A percentile compares a stretch with the other conserved stretches of the same genome.
These are phyloP conservation scores for Nesogale talazaci DNA, from an alignment of 2,113 vertebrate genomes.

Conservation along the genomic window DNA sequence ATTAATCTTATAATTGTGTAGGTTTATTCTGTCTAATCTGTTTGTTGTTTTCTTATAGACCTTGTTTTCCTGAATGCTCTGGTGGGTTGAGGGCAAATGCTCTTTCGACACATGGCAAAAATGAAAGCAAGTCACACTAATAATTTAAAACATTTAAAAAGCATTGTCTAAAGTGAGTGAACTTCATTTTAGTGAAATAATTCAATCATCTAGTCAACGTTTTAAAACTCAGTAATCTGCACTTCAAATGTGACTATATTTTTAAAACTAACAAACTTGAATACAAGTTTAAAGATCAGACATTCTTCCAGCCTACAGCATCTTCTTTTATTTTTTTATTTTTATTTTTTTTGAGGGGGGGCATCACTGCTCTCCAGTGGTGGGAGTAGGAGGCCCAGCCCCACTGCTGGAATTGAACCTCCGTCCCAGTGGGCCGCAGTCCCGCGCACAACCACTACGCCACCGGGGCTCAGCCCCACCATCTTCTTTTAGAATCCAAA, in stretches of 20 bases:
- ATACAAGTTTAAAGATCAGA: constrained; percentile 36
- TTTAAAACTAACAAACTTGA: constrained; percentile 41
- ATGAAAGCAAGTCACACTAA: constrained; percentile 49
- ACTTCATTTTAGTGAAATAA: constrained; percentile 61
- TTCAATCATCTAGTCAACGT: constrained; percentile 50
- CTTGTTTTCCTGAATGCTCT: neutral
- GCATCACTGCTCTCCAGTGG: too few relatives aligned
- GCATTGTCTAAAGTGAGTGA: neutral
- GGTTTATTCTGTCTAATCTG: constrained; percentile 25
- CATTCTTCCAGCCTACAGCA: neutral
- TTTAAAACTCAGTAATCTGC: constrained; percentile 50
- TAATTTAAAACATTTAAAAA: constrained; percentile 45
- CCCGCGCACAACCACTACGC: too few relatives aligned
- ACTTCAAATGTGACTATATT: constrained; percentile 26
- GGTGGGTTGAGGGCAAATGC: constrained; percentile 31
- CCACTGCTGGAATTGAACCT: too few relatives aligned
- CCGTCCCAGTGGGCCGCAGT: too few relatives aligned
- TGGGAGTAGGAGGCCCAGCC: too few relatives aligned
- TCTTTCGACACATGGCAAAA: constrained; percentile 43
- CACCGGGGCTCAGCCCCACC: too few relatives aligned
- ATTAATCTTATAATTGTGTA: neutral
- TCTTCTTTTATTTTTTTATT: too few relatives aligned
- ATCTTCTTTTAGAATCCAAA: neutral
- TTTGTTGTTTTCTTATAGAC: constrained; percentile 33
- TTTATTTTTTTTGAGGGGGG: too few relatives aligned